A percentile compares a stretch with the other conserved stretches of the same genome.
phyloP scores from a whole-genome alignment of 1,140 invertebrate genomes.

The Ctenoplectra terminalis region DNA sequence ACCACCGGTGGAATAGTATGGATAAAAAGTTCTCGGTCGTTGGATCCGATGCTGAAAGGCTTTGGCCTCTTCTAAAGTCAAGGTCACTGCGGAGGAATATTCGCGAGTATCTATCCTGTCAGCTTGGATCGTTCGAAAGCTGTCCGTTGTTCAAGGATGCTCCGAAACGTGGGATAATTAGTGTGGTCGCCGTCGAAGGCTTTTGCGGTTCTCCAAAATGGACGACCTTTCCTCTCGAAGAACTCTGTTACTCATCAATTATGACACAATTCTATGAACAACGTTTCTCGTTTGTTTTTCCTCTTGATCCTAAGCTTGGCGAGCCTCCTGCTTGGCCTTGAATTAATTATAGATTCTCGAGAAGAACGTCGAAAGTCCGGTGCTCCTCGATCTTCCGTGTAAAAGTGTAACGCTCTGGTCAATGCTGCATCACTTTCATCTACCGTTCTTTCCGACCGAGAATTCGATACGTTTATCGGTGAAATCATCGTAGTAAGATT shows the following conservation, averaged over 20 bases:
- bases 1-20: background rate
- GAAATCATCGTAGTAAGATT: background rate
- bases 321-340: background rate
- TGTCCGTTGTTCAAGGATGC: conserved; percentile 27
- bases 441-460: conserved; percentile 4
- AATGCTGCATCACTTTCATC: conserved; percentile 49
- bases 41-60: conserved; percentile 24
- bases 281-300: background rate
- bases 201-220: conserved; percentile 39
- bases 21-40: conserved; percentile 12
- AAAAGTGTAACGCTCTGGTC: conserved; percentile 36
- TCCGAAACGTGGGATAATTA: background rate
- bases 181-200: too few relatives aligned
- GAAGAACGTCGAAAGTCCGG: background rate
- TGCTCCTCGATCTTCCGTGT: conserved; percentile 1
- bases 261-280: background rate
- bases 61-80: conserved; percentile 55
- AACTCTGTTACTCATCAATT: background rate
- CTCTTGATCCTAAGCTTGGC: too few relatives aligned
- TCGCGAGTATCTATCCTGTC: conserved; percentile 24
- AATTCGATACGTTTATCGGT: background rate
- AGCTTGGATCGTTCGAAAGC: background rate
- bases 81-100: conserved; percentile 50
- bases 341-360: background rate
- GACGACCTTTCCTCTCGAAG: background rate